A percentile compares a stretch with the other conserved stretches of the same genome.
Evolutionary conservation across 2,888 invertebrate species (phyloP).

Genomic region (Cancer borealis): DNA sequence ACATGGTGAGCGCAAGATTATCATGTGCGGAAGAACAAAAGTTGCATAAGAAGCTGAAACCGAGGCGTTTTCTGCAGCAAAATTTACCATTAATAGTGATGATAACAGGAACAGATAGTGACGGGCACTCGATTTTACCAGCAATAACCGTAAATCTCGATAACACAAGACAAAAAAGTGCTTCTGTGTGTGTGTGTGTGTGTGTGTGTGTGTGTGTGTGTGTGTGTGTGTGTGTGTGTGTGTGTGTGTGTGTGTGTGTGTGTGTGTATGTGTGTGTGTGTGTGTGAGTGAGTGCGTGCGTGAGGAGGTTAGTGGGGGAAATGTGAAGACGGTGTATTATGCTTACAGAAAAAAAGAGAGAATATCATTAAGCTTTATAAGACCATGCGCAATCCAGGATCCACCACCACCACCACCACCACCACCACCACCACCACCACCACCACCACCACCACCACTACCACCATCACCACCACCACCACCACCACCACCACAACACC

Average conservation of each 20-base stretch:
- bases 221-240: no score
- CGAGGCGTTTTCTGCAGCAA: background rate
- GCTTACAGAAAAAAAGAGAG: background rate
- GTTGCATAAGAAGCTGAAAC: background rate
- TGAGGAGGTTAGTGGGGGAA: no score
- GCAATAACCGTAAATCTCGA: constrained; percentile 37
- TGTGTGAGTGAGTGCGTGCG: no score
- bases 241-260: no score
- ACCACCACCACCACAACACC: background rate
- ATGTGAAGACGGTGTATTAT: background rate
- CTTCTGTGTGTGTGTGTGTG: background rate
- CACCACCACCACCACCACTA: background rate
- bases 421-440: background rate
- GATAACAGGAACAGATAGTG: background rate
- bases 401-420: constrained; percentile 30
- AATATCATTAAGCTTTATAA: background rate
- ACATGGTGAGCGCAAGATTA: background rate
- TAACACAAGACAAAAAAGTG: constrained; percentile 12
- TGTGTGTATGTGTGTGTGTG: no score
- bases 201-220: background rate
- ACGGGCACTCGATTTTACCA: background rate
- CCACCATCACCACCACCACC: background rate
- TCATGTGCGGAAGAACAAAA: background rate
- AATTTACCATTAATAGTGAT: constrained; percentile 8
- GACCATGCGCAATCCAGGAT: background rate